These are phyloP conservation scores for Nesidiocoris tenuis DNA, from an alignment of 2,888 invertebrate genomes.

Conservation along the genomic window DNA sequence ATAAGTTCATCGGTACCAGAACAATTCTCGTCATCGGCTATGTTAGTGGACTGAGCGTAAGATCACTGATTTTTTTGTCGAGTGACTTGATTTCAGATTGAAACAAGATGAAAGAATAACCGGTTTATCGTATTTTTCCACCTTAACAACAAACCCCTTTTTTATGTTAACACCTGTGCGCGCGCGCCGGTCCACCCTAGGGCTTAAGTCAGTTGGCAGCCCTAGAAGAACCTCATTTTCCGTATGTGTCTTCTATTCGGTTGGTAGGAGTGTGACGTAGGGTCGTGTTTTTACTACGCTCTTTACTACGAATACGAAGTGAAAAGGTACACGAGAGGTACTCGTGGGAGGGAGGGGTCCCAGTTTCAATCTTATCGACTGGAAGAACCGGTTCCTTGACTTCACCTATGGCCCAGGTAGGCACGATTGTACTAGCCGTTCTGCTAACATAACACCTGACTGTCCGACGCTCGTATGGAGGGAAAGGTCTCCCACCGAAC, in stretches of 20 bases:
- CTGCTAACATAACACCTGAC: too few species aligned
- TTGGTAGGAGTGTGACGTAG: slow-evolving; percentile 8
- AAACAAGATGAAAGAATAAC: slow-evolving; percentile 12
- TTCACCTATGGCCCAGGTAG: too few species aligned
- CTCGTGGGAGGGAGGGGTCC: slow-evolving; percentile 25
- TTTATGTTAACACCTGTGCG: slow-evolving; percentile 19
- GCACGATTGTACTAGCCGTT: too few species aligned
- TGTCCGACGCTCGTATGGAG: too few species aligned
- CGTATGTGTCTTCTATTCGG: neutral
- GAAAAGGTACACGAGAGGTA: too few species aligned
- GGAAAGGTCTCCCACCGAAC: too few species aligned
- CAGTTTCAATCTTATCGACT: too few species aligned
- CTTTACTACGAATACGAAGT: slow-evolving; percentile 28
- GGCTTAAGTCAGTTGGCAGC: slow-evolving; percentile 18
- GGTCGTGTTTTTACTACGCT: slow-evolving; percentile 23
- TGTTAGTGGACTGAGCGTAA: too few species aligned
- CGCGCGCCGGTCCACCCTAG: neutral
- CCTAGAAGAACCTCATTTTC: slow-evolving; percentile 1
- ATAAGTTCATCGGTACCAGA: too few species aligned
- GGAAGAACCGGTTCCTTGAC: neutral
- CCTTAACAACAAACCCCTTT: slow-evolving; percentile 1
- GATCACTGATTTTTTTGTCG: too few species aligned
- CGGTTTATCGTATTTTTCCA: slow-evolving; percentile 1
- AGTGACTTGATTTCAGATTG: too few species aligned
- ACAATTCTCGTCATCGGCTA: too few species aligned